A percentile compares a stretch with the other conserved stretches of the same genome.
phyloP scores from a whole-genome alignment of 2,888 invertebrate species.

The Lithophane ornitopus region DNA sequence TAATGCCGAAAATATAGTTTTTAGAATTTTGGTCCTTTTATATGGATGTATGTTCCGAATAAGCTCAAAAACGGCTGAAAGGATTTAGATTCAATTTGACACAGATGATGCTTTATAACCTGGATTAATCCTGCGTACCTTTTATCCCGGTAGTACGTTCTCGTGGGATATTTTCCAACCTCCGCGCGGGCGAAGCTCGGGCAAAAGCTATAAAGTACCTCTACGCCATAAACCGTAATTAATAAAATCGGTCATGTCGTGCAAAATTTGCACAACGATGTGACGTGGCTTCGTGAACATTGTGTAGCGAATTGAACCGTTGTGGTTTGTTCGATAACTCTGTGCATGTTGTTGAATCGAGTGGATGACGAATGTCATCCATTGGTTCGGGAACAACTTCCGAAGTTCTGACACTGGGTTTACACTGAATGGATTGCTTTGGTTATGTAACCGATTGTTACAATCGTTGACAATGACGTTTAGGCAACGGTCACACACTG shows the following conservation, averaged over 20 bases:
- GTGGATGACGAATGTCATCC: slow-evolving; percentile 26
- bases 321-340: slow-evolving; percentile 32
- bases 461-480: background rate
- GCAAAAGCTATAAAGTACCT: too few species aligned
- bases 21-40: too few species aligned
- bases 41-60: too few species aligned
- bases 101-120: too few species aligned
- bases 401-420: slow-evolving; percentile 6
- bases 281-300: background rate
- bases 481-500: background rate
- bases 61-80: too few species aligned
- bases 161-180: too few species aligned
- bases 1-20: too few species aligned
- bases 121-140: too few species aligned
- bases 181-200: too few species aligned
- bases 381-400: slow-evolving; percentile 18
- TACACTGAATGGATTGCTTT: slow-evolving; percentile 18
- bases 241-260: background rate
- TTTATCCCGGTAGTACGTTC: too few species aligned
- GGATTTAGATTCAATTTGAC: too few species aligned
- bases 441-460: slow-evolving; percentile 6
- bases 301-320: slow-evolving; percentile 2
- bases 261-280: background rate
- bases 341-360: slow-evolving; percentile 26
- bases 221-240: background rate